Conservation (phyloP, 2,113 vertebrate genomes). For the Centropristis striata region DNA sequence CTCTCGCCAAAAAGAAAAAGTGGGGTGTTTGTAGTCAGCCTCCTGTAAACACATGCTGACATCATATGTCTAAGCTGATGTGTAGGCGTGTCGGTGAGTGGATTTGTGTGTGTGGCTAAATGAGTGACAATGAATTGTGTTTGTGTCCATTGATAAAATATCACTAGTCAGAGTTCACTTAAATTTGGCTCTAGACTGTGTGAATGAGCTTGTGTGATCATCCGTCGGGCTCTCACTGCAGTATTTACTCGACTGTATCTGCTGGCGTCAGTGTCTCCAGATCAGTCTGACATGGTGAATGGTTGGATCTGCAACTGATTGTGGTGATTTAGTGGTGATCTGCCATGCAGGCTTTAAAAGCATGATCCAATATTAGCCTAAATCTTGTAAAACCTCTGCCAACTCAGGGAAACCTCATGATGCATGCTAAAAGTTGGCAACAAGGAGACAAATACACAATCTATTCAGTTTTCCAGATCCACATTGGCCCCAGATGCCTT, state of each 20-base stretch:
- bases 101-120: constrained; percentile 7
- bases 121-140: constrained; percentile 21
- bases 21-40: constrained; percentile 5
- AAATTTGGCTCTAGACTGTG: background rate
- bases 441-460: constrained; percentile 26
- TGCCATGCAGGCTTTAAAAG: constrained; percentile 20
- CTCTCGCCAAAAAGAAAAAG: constrained; percentile 23
- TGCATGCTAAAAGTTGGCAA: constrained; percentile 39
- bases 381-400: constrained; percentile 49
- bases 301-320: constrained; percentile 47
- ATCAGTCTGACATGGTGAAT: constrained; percentile 19
- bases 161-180: background rate
- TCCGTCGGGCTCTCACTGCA: background rate
- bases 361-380: constrained; percentile 43
- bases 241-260: background rate
- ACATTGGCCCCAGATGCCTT: constrained; percentile 39
- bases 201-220: background rate
- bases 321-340: constrained; percentile 45
- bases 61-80: constrained; percentile 21
- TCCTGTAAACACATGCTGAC: constrained; percentile 49
- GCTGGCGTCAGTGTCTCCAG: constrained; percentile 9
- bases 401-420: constrained; percentile 39
- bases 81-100: background rate
- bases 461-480: constrained; percentile 41
- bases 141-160: constrained; percentile 10